Conservation (phyloP, 2,797 vertebrate genomes). For the Pseudomugil gertrudae region DNA sequence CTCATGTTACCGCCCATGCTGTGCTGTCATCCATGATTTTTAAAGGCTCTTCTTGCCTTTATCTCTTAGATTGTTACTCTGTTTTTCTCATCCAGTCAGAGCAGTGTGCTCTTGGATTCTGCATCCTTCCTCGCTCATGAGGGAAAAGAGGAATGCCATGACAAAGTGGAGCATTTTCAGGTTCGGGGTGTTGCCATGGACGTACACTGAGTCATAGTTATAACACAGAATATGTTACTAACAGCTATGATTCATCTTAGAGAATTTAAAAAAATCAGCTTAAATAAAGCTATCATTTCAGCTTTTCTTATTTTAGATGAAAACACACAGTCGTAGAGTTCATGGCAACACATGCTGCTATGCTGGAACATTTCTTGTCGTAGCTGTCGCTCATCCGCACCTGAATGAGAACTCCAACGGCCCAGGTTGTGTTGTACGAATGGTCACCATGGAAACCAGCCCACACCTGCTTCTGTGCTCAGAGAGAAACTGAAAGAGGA, state of each 20-base stretch:
- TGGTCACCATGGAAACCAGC: slow-evolving; percentile 71
- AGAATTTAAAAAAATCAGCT: slow-evolving; percentile 10
- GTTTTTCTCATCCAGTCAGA: slow-evolving; percentile 26
- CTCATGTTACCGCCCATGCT: slow-evolving; percentile 42
- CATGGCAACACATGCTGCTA: background rate
- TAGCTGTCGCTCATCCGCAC: slow-evolving; percentile 58
- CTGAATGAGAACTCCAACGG: slow-evolving; percentile 61
- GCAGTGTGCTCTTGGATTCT: slow-evolving; percentile 5
- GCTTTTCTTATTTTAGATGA: background rate
- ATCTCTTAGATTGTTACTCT: slow-evolving; percentile 17
- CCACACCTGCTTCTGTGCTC: slow-evolving; percentile 76
- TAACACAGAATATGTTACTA: slow-evolving; percentile 29
- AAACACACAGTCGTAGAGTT: slow-evolving; percentile 23
- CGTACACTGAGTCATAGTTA: slow-evolving; percentile 38
- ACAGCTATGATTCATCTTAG: slow-evolving; percentile 11
- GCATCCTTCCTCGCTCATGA: slow-evolving; percentile 24
- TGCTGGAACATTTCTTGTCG: slow-evolving; percentile 42
- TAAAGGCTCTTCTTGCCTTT: slow-evolving; percentile 12
- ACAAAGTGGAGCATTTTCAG: slow-evolving; percentile 52
- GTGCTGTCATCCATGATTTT: slow-evolving; percentile 38
- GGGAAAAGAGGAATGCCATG: slow-evolving; percentile 53
- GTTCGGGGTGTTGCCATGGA: slow-evolving; percentile 53
- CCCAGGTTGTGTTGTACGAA: slow-evolving; percentile 61
- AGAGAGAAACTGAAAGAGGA: slow-evolving; percentile 32
- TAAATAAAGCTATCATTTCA: background rate